Evolutionary conservation across 2,797 vertebrate species (phyloP), one percentile per base, ranked within the genome.

Genomic region (Varecia variegata): DNA sequence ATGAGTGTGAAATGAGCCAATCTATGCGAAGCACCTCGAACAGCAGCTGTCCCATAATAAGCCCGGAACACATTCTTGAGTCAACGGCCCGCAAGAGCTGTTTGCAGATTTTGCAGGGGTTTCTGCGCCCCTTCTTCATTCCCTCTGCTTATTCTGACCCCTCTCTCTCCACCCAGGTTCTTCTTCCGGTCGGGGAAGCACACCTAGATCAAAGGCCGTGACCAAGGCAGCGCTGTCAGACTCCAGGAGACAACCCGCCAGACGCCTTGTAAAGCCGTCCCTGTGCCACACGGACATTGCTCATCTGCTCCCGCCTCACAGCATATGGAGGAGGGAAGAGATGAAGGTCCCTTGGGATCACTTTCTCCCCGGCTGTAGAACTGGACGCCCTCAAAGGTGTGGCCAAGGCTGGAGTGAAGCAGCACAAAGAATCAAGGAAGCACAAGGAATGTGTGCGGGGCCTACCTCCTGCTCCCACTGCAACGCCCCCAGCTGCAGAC

Each of bases 161-260:
- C 2, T 3, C 7, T 35, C 12, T 92, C 40, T 58, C 40, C 35
- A 35, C 94, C 45, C 92, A 99, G 99, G 96, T 99, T 99, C 96
- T 98, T 93, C 56, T 99, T 99, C 97, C 98, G 98, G 87, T 96
- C 98, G 3, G 98, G 98, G 90, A 98, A 98, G 97, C 85, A 96
- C 97, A 94, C 52, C 20, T 92, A 97, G 94, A 81, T 9, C 7
- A 1, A 0, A 62, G 73, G 86, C 90, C 17, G 17, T 3, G 27
- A 38, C 54, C 32, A 5, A 45, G 92, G n/a, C 50, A 58, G 25
- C 1, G 5, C 62, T 32, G 14, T 54, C 23, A 58, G 80, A 47
- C 56, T 32, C 0, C 1, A 27, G 62, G 79, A 70, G 58, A 71
- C 35, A 54, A 8, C 9, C 27, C 67, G 18, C 67, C 43, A 30